Evolutionary conservation across 1,140 invertebrate genomes (phyloP), one percentile per base, ranked within the genome.

Genomic region (Hyles euphorbiae): DNA sequence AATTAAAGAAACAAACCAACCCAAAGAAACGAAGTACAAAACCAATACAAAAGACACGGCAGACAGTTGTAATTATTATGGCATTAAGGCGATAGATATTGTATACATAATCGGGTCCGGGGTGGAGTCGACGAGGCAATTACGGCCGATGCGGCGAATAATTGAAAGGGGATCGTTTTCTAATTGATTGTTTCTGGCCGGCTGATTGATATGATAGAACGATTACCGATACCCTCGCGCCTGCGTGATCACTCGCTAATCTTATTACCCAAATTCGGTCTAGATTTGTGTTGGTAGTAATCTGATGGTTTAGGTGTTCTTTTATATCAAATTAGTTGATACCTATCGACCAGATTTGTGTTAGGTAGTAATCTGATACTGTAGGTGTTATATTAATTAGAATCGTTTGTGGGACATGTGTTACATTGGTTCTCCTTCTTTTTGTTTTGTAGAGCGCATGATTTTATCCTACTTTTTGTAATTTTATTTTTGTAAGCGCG

Each of bases 141-240:
- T 81, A 81, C 73, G 65, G 61, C 74, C 71, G 77, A 77, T 80
- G 79, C 77, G 63, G 67, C 57, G 57, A 68, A 76, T 83, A 83
- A 85, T 85, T 85, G 82, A 85, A 83, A 78, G 78, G 82, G 82
- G 81, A 77, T 79, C 74, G 73, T 40, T 60, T 70, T 73, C 77
- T 85, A 83, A 85, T 85, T 83, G 82, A 85, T 83, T 83, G 81
- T 81, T 82, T 84, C 82, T 80, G 82, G 70, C 61, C 72, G 69
- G 72, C 70, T 71, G 79, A 73, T 64, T 81, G 79, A 81, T 82
- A 82, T 84, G 74, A 84, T 81, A 79, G 70, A 68, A 60, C 74
- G 79, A 84, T 84, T 84, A 84, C 67, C 51, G 65, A 40, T 8
- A 40, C 36, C 4, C 4, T 5, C 36, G 2, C 22, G 22, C 22